These are phyloP conservation scores for Drosophila lini DNA, from an alignment of 1,140 invertebrate species.

Conservation along the genomic window DNA sequence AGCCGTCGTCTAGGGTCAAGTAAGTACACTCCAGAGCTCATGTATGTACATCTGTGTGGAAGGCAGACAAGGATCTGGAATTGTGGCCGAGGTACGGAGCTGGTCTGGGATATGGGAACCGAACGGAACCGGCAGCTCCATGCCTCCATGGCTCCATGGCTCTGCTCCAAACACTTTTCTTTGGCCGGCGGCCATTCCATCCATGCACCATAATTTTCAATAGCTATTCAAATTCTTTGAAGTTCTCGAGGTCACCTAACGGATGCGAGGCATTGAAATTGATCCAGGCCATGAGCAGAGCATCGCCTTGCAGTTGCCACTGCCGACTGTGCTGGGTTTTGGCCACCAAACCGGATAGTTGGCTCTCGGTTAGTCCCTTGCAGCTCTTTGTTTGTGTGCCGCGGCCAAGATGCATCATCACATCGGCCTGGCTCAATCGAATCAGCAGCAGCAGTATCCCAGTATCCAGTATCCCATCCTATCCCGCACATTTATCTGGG, in stretches of 20 bases:
- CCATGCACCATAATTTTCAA: conserved; percentile 73
- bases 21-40: conserved; percentile 38
- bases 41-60: conserved; percentile 32
- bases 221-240: conserved; percentile 72
- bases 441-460: conserved; percentile 17
- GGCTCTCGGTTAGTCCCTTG: conserved; percentile 32
- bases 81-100: conserved; percentile 32
- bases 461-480: conserved; percentile 12
- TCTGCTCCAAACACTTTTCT: conserved; percentile 59
- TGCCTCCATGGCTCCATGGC: conserved; percentile 1
- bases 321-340: conserved; percentile 41
- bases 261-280: conserved; percentile 71
- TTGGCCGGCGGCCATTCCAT: conserved; percentile 57
- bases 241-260: conserved; percentile 72
- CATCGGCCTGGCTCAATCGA: conserved; percentile 32
- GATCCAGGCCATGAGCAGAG: conserved; percentile 66
- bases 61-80: conserved; percentile 64
- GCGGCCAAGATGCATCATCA: conserved; percentile 40
- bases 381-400: conserved; percentile 35
- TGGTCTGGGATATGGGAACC: conserved; percentile 45
- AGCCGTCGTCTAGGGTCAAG: conserved; percentile 45
- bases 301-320: conserved; percentile 56
- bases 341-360: conserved; percentile 47
- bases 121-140: conserved; percentile 43
- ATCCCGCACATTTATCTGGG: conserved; percentile 39